Percentiles rank a stretch among this genome's conserved stretches.
These are phyloP conservation scores for Ardeotis arabs DNA, from an alignment of 2,113 vertebrate species.

Conservation along the genomic window DNA sequence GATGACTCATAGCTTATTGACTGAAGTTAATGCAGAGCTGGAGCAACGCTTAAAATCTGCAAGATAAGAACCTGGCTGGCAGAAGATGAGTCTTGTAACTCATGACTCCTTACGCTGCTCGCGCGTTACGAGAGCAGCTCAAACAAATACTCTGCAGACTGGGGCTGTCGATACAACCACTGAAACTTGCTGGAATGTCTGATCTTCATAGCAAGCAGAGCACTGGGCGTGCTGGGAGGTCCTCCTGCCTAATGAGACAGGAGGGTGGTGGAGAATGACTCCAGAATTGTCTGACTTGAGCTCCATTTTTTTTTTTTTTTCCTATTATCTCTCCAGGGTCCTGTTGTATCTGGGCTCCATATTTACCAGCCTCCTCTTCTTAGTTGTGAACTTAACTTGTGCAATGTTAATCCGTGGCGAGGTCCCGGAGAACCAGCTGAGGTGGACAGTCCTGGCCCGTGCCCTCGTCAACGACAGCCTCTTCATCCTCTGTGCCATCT, in stretches of 20 bases:
- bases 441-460: conserved; percentile 83
- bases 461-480: conserved; percentile 92
- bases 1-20: conserved; percentile 58
- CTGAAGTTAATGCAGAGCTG: conserved; percentile 51
- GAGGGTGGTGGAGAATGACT: neutral
- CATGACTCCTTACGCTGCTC: conserved; percentile 38
- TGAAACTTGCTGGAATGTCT: neutral
- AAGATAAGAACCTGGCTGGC: conserved; percentile 61
- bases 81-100: conserved; percentile 59
- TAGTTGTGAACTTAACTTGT: conserved; percentile 92
- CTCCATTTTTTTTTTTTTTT: neutral
- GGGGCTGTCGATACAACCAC: neutral
- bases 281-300: neutral
- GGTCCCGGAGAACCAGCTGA: conserved; percentile 75
- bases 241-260: neutral
- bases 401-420: conserved; percentile 85
- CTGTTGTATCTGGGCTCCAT: conserved; percentile 87
- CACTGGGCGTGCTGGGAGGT: neutral
- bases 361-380: conserved; percentile 86
- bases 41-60: conserved; percentile 45
- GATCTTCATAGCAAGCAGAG: neutral
- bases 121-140: conserved; percentile 5
- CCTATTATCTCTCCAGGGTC: conserved; percentile 70
- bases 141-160: neutral
- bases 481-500: conserved; percentile 92